Evolutionary conservation across 2,113 vertebrate genomes (phyloP).

Genomic region (Cranoglanis bouderius): DNA sequence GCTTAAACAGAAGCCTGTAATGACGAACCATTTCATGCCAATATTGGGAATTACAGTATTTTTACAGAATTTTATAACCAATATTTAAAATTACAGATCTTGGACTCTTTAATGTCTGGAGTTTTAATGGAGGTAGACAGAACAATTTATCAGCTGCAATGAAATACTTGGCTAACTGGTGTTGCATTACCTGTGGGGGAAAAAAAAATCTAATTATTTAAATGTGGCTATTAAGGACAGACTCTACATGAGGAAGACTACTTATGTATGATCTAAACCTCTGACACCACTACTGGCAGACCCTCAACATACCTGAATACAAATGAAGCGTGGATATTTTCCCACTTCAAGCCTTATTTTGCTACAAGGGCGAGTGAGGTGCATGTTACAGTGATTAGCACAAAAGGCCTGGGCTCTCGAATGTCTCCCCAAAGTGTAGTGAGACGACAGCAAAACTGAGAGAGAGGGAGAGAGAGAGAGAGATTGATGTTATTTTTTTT

Average conservation of each 20-base stretch:
- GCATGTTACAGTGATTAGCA: slow-evolving; percentile 33
- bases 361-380: neutral
- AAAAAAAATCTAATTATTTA: neutral
- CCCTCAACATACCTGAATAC: slow-evolving; percentile 33
- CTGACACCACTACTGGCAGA: slow-evolving; percentile 20
- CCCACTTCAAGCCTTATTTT: slow-evolving; percentile 30
- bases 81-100: neutral
- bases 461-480: slow-evolving; percentile 9
- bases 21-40: neutral
- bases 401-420: slow-evolving; percentile 14
- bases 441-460: slow-evolving; percentile 28
- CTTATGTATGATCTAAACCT: slow-evolving; percentile 39
- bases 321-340: slow-evolving; percentile 36
- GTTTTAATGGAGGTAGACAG: neutral
- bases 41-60: neutral
- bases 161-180: neutral
- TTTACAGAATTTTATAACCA: neutral
- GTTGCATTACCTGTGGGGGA: neutral
- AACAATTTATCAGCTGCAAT: neutral
- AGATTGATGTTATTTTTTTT: slow-evolving; percentile 2
- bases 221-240: slow-evolving; percentile 1
- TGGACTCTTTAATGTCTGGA: neutral
- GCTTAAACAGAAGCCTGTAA: neutral
- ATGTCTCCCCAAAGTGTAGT: slow-evolving; percentile 11
- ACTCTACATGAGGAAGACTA: slow-evolving; percentile 11